These are phyloP conservation scores for Belonocnema kinseyi DNA, from an alignment of 1,140 invertebrate species.

Conservation along the genomic window DNA sequence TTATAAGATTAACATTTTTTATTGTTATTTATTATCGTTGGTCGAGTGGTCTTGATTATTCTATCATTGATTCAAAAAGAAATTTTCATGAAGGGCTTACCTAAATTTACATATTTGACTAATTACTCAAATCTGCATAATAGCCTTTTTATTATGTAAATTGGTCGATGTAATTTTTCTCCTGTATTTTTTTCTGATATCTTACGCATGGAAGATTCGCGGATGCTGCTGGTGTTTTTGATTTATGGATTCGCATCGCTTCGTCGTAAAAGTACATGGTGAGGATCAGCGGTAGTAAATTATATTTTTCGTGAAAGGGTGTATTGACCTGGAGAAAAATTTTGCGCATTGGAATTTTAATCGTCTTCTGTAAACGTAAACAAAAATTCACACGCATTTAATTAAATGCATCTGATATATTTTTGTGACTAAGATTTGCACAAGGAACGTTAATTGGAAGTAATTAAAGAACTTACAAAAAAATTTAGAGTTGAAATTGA, in stretches of 20 bases:
- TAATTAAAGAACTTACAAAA: too few species aligned
- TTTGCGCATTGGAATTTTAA: conserved; percentile 9
- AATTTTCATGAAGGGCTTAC: too few species aligned
- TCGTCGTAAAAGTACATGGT: conserved; percentile 11
- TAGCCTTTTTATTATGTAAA: not conserved
- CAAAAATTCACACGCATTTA: not conserved
- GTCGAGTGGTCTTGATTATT: too few species aligned
- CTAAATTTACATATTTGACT: too few species aligned
- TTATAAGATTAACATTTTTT: too few species aligned
- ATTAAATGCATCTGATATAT: not conserved
- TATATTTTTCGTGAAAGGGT: conserved; percentile 1
- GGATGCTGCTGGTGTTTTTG: not conserved
- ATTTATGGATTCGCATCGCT: conserved; percentile 16
- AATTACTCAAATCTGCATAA: not conserved
- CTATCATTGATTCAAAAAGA: too few species aligned
- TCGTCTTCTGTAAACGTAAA: not conserved
- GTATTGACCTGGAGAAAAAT: conserved; percentile 5
- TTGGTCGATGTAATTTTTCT: not conserved
- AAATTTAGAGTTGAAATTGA: too few species aligned
- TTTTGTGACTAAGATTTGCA: not conserved
- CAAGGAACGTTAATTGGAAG: too few species aligned
- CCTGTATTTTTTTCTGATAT: conserved; percentile 12
- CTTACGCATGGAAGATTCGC: not conserved
- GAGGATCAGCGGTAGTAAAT: conserved; percentile 15
- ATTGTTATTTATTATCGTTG: too few species aligned